Conservation (phyloP, 2,888 invertebrate species). For the Agapetus fuscipes region DNA sequence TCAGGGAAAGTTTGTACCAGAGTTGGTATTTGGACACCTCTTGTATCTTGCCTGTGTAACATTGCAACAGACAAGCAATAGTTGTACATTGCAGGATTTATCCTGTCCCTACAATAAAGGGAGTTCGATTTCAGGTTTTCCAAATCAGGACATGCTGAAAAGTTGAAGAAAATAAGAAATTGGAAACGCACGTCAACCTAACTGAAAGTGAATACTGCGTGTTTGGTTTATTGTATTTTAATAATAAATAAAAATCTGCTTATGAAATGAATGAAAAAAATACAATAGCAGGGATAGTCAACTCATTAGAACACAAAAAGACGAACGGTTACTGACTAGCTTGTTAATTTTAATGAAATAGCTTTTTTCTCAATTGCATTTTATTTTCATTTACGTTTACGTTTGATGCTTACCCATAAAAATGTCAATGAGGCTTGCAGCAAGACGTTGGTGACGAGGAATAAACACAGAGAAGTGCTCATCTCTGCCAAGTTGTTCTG, state of each 20-base stretch:
- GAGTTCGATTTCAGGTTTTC: constrained; percentile 60
- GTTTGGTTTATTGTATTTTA: no score
- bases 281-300: no score
- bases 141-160: constrained; percentile 27
- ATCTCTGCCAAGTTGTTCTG: constrained; percentile 47
- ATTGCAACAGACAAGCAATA: constrained; percentile 69
- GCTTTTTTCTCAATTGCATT: no score
- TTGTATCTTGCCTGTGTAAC: constrained; percentile 60
- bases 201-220: not conserved
- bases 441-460: constrained; percentile 59
- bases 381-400: no score
- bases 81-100: constrained; percentile 74
- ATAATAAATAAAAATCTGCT: no score
- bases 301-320: no score
- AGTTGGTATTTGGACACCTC: constrained; percentile 47
- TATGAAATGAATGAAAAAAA: no score
- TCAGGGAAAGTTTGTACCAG: constrained; percentile 57
- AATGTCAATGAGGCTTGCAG: constrained; percentile 57
- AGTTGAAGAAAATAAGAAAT: not conserved
- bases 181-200: not conserved
- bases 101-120: constrained; percentile 58
- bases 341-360: no score
- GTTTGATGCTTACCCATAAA: constrained; percentile 56
- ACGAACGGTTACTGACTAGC: no score
- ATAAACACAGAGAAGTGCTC: constrained; percentile 67